These are phyloP conservation scores for Apodemia duryi DNA, from an alignment of 2,888 invertebrate species.

Conservation along the genomic window DNA sequence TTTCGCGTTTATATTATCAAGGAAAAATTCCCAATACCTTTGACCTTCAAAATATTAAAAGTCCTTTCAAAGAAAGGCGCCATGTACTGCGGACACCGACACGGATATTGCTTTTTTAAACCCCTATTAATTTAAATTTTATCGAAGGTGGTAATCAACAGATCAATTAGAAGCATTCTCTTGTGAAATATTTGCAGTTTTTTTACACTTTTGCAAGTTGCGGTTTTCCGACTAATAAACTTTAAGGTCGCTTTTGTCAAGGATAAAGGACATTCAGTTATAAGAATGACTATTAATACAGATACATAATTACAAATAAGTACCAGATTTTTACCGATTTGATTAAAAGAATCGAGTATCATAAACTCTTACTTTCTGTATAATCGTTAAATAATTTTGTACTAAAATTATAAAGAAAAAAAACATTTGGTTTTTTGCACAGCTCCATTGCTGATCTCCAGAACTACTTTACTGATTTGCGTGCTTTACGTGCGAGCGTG, in stretches of 20 bases:
- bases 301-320: too few relatives aligned
- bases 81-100: not conserved
- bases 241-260: slow-evolving; percentile 9
- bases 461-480: too few relatives aligned
- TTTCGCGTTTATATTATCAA: not conserved
- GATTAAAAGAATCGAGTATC: too few relatives aligned
- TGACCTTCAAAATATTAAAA: too few relatives aligned
- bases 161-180: slow-evolving; percentile 11
- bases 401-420: too few relatives aligned
- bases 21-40: not conserved
- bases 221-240: slow-evolving; percentile 10
- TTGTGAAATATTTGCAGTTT: slow-evolving; percentile 4
- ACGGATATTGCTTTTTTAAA: slow-evolving; percentile 1
- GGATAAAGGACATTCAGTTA: slow-evolving; percentile 4
- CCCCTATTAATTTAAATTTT: slow-evolving; percentile 11
- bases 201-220: not conserved
- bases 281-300: not conserved
- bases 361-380: too few relatives aligned
- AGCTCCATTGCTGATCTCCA: too few relatives aligned
- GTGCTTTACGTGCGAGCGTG: too few relatives aligned
- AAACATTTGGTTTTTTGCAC: too few relatives aligned
- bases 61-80: slow-evolving; percentile 10
- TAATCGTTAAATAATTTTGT: too few relatives aligned
- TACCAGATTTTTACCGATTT: too few relatives aligned
- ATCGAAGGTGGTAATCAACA: slow-evolving; percentile 10